Percentiles rank a stretch among this genome's conserved stretches.
phyloP scores from a whole-genome alignment of 2,113 vertebrate genomes.

The Sardina pilchardus region DNA sequence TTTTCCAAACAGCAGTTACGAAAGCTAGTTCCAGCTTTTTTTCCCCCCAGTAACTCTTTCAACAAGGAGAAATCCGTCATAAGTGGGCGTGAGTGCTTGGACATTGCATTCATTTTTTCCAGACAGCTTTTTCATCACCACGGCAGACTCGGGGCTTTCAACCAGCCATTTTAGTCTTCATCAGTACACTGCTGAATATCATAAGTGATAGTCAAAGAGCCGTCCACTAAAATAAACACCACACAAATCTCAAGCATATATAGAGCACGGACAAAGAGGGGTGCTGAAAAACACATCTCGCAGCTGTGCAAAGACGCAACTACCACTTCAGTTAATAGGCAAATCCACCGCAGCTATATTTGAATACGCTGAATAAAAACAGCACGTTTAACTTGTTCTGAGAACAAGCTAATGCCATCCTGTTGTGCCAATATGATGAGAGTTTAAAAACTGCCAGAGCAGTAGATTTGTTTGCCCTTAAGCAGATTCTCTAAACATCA shows the following conservation, averaged over 20 bases:
- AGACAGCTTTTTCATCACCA: not conserved
- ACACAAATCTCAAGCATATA: not conserved
- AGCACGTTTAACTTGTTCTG: not conserved
- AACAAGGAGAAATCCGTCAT: not conserved
- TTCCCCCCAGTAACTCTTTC: not conserved
- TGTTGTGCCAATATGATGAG: not conserved
- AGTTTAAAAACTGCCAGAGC: too few species aligned
- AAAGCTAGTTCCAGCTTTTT: not conserved
- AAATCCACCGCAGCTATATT: not conserved
- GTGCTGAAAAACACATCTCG: not conserved
- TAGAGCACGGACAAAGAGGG: not conserved
- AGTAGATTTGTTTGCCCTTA: not conserved
- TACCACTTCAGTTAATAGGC: not conserved
- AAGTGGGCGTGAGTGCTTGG: not conserved
- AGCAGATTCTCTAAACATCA: not conserved
- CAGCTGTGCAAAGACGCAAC: not conserved
- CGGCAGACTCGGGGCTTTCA: not conserved
- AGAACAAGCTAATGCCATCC: not conserved
- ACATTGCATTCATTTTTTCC: slow-evolving; percentile 14
- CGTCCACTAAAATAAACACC: not conserved
- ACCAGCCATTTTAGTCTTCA: not conserved
- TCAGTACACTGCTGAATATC: not conserved
- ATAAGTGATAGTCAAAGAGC: not conserved
- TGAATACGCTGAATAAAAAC: not conserved
- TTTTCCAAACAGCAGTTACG: not conserved